These are phyloP conservation scores for Mobula birostris DNA, from an alignment of 2,113 vertebrate genomes.

Conservation along the genomic window DNA sequence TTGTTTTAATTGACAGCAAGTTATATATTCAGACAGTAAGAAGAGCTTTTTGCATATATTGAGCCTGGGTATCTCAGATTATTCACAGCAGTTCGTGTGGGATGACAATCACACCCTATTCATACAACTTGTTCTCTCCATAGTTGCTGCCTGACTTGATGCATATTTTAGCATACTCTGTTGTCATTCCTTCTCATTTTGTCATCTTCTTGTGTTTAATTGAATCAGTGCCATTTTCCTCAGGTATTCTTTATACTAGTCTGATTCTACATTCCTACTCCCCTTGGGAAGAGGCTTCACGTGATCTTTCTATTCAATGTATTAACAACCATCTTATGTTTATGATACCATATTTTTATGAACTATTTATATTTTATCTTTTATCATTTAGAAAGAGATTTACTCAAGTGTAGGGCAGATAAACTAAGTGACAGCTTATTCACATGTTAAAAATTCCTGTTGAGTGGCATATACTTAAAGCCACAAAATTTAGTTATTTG, in stretches of 20 bases:
- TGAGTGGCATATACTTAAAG: neutral
- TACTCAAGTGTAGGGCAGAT: neutral
- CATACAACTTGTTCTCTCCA: no score
- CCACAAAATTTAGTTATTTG: neutral
- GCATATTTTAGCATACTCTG: no score
- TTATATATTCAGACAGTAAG: neutral
- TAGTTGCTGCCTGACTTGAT: no score
- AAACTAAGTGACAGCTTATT: neutral
- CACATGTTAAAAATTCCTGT: neutral
- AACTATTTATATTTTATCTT: neutral
- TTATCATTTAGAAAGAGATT: neutral
- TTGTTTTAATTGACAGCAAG: neutral
- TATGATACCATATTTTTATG: no score
- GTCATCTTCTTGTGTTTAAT: neutral
- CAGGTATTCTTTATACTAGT: neutral
- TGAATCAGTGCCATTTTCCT: neutral
- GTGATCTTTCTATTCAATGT: no score
- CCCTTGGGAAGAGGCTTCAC: no score
- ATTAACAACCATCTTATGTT: no score
- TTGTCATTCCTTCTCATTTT: no score
- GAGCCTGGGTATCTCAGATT: neutral
- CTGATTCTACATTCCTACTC: neutral
- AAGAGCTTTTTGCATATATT: neutral
- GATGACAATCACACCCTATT: no score
- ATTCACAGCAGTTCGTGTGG: no score